Base-by-base conservation (phyloP, 2,888 invertebrate species). In the Ceriagrion tenellum region DNA sequence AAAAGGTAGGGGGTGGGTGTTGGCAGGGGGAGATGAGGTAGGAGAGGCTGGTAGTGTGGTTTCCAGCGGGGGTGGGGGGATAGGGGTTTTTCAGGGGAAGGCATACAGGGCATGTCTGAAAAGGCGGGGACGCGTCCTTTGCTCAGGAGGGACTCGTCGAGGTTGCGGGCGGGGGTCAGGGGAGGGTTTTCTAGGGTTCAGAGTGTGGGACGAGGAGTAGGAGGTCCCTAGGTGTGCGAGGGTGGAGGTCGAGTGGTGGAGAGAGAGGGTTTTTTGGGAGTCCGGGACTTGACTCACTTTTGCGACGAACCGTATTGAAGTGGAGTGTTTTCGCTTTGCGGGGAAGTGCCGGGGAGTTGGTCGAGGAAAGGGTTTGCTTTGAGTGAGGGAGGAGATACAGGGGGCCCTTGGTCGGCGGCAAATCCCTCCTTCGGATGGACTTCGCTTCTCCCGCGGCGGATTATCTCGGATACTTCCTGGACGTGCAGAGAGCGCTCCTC, bases 401-500 rank as follows among this genome's bases (percentile, higher is more conserved):
- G 35, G 55, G 55, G 90, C 40, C 55, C 89, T 89, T 30, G n/a
- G 55, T 59, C 59, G 89, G 47, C 47, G 47, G 47, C 47, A 47
- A 6, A 55, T n/a, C 56, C 90, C 47, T 47, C 47, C 47, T 47
- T 20, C 59, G 56, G 35, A 91, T 91, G 90, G 90, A 91, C 59
- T 59, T 55, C 56, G 40, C 47, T 90, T 69, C 95, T 12, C 55
- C 90, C 23, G 30, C 90, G 18, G 69, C 95, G 30, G 40, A 91
- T 18, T 95, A 95, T 91, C 95, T 95, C 59, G 40, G 95, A 4
- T 95, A 95, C 63, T 90, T 95, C 40, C 91, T 95, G 35, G 95
- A 95, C 55, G 95, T 95, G 26, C 95, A 95, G 40, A 81, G 95
- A 26, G 91, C 95, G 26, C 95, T 95, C 0, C 95, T 95, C 47